Evolutionary conservation across 2,113 vertebrate species (phyloP).

Genomic region (Strigops habroptila): DNA sequence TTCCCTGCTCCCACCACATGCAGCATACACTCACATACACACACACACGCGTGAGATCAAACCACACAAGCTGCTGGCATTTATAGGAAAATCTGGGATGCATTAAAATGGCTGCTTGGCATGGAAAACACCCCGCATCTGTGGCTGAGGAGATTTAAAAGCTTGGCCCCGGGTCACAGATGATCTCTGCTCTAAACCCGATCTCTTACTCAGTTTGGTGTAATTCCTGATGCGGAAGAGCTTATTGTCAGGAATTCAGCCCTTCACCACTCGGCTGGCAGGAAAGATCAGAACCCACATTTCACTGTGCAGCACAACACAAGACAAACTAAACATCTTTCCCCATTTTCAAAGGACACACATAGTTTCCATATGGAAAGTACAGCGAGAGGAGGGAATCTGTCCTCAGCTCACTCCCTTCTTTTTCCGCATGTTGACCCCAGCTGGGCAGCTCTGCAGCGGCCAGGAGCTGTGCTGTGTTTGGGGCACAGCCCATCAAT

Average conservation of each 20-base stretch:
- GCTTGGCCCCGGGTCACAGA: background rate
- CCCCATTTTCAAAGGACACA: background rate
- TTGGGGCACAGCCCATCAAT: background rate
- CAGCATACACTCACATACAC: background rate
- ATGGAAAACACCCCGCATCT: background rate
- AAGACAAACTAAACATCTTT: background rate
- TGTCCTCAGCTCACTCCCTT: background rate
- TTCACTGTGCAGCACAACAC: background rate
- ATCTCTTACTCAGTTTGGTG: rapidly evolving
- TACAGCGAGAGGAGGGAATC: background rate
- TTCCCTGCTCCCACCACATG: background rate
- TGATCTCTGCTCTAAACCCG: background rate
- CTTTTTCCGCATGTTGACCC: background rate
- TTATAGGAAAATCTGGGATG: background rate
- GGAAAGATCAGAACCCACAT: background rate
- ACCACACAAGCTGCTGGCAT: rapidly evolving
- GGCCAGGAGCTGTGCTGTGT: background rate
- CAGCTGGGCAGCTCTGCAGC: background rate
- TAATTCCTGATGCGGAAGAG: background rate
- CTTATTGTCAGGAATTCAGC: background rate
- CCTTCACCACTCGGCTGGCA: background rate
- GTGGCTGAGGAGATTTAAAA: background rate
- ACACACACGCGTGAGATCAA: background rate
- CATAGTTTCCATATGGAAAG: background rate
- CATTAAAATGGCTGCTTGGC: background rate